These are phyloP conservation scores for Xenopus tropicalis DNA, from an alignment of 2,113 vertebrate genomes.

Conservation along the genomic window DNA sequence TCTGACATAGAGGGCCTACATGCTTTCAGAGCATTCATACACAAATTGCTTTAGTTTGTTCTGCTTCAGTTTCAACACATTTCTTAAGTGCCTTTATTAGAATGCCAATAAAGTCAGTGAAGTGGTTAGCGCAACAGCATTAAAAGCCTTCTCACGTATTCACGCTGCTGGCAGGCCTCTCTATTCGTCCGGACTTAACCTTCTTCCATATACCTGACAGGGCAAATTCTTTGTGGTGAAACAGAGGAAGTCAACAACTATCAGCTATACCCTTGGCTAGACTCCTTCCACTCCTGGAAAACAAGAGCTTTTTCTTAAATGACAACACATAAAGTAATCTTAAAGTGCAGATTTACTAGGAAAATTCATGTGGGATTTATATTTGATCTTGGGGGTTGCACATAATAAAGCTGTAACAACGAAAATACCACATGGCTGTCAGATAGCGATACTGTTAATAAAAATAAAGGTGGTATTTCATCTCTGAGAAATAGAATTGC, in stretches of 20 bases:
- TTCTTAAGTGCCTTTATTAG: conserved; percentile 10
- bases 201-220: conserved; percentile 15
- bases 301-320: background rate
- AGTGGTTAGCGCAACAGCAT: conserved; percentile 5
- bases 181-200: conserved; percentile 3
- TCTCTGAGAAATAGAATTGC: too few relatives aligned
- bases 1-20: background rate
- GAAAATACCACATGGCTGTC: too few relatives aligned
- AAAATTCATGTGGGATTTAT: background rate
- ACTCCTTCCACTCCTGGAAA: conserved; percentile 14
- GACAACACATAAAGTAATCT: background rate
- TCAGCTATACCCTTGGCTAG: conserved; percentile 7
- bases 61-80: background rate
- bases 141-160: conserved; percentile 11
- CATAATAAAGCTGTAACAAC: too few relatives aligned
- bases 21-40: background rate
- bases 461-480: too few relatives aligned
- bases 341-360: conserved; percentile 21
- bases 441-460: too few relatives aligned
- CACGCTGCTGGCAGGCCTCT: background rate
- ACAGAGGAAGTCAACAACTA: conserved; percentile 15
- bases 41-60: background rate
- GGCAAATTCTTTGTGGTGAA: conserved; percentile 38
- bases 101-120: conserved; percentile 8
- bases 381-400: too few relatives aligned